Evolutionary conservation across 2,113 vertebrate genomes (phyloP), one percentile per base, ranked within the genome.

Genomic region (Salvelinus fontinalis): DNA sequence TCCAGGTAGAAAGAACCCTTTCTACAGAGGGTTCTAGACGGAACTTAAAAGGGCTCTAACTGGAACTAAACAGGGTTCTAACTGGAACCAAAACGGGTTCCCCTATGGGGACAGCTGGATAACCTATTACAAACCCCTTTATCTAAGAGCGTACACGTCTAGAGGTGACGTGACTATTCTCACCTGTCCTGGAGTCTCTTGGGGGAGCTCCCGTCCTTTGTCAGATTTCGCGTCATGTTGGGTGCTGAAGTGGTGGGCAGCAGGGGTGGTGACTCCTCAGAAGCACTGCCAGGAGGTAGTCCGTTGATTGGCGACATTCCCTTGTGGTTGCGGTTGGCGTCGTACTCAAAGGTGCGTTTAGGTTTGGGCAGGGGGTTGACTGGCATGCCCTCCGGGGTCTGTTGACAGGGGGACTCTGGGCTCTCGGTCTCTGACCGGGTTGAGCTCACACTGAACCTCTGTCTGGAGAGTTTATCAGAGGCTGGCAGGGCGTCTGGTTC

Each of bases 281-380:
- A 71, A 7, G 87, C 81, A 76, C 91, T 90, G 54, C 94, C 93
- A 81, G 93, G 93, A 95, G 95, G 95, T 95, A 98, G 93, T 92
- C 97, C 97, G 92, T 97, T 98, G 85, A 91, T 93, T 2, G 96
- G 89, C 44, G 59, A 74, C 84, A 90, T 91, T 75, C 78, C 93
- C 89, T 94, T 96, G 87, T 96, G 95, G 81, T 89, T 95, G 81
- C 92, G 95, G 88, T 99, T 97, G 81, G 96, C 96, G 77, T 99
- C 97, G 0, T 99, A 99, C 88, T 99, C 97, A 86, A 99, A 99
- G 94, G 98, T 99, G 92, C 98, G 96, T 91, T 97, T 98, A 73
- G 98, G 98, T 89, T 99, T 99, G 60, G 98, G 98, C 81, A 99
- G 93, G 44, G 98, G 98, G 84, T 99, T 99, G 76, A 99, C 95